A percentile compares a stretch with the other conserved stretches of the same genome.
Conservation (phyloP, 2,113 vertebrate genomes). For the Ranitomeya imitator region DNA sequence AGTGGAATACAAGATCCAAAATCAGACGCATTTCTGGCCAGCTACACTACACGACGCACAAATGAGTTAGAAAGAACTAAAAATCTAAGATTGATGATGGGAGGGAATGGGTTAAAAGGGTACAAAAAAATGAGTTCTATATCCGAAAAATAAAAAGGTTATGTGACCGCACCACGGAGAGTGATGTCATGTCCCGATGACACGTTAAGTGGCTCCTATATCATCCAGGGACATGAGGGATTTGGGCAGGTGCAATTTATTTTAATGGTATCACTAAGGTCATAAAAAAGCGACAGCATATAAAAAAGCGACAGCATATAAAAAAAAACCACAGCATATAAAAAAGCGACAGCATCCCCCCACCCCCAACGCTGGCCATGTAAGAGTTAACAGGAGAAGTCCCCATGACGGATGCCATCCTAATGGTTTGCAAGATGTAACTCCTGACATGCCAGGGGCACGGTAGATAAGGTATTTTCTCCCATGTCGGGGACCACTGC, state of each 20-base stretch:
- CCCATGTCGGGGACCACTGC: not conserved
- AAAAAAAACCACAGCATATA: not conserved
- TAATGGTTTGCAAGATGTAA: not conserved
- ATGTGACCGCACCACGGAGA: not conserved
- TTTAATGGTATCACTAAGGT: not conserved
- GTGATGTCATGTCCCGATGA: conserved; percentile 33
- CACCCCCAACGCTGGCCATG: not conserved
- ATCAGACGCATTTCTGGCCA: not conserved
- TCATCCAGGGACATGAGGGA: conserved; percentile 16
- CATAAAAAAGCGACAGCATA: not conserved
- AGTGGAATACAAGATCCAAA: not conserved
- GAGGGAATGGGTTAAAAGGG: not conserved
- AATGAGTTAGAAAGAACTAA: not conserved
- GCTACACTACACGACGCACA: too few relatives aligned
- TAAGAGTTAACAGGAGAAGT: not conserved
- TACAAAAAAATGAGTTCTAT: not conserved
- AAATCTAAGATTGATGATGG: not conserved
- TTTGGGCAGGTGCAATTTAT: not conserved
- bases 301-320: not conserved
- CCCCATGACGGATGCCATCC: not conserved
- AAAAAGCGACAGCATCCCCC: not conserved
- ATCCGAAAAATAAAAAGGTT: not conserved
- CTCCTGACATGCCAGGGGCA: not conserved
- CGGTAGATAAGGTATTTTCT: not conserved
- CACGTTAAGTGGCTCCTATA: conserved; percentile 43